These are phyloP conservation scores for Dusona sp. DNA, from an alignment of 2,888 invertebrate genomes.

Conservation along the genomic window DNA sequence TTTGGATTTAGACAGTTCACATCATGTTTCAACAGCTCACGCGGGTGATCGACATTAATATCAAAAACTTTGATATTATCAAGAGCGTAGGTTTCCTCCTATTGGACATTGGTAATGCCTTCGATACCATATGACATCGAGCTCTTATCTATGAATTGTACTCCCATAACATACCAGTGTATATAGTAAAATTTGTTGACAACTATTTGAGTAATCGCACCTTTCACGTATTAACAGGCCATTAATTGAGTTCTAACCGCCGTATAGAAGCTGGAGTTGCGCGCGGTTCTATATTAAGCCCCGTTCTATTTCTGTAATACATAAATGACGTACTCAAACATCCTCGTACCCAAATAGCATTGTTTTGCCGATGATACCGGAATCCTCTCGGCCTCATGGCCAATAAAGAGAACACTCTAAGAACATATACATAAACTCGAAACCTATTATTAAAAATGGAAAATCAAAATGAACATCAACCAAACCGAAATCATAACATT, in stretches of 20 bases:
- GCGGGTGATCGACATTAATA: not conserved
- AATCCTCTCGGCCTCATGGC: constrained; percentile 10
- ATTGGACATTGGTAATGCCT: no score
- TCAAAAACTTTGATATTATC: not conserved
- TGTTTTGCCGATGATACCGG: constrained; percentile 57
- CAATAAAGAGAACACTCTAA: constrained; percentile 35
- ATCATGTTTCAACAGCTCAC: constrained; percentile 4
- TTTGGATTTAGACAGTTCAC: constrained; percentile 8
- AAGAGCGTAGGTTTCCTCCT: not conserved
- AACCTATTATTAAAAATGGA: constrained; percentile 54
- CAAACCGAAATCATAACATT: constrained; percentile 67
- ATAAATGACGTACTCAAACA: constrained; percentile 6
- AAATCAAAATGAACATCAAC: constrained; percentile 60
- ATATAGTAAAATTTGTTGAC: constrained; percentile 40
- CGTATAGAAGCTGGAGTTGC: not conserved
- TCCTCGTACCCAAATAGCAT: constrained; percentile 22
- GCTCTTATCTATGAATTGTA: constrained; percentile 29
- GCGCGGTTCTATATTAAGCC: not conserved
- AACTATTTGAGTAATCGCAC: constrained; percentile 9
- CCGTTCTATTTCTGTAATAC: not conserved
- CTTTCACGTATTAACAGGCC: not conserved
- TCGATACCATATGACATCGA: constrained; percentile 8
- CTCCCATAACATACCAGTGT: constrained; percentile 26
- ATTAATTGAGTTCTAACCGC: not conserved
- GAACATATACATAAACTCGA: constrained; percentile 10